Base-by-base conservation (phyloP, 2,888 invertebrate genomes). In the Sinohyriopsis cumingii region DNA sequence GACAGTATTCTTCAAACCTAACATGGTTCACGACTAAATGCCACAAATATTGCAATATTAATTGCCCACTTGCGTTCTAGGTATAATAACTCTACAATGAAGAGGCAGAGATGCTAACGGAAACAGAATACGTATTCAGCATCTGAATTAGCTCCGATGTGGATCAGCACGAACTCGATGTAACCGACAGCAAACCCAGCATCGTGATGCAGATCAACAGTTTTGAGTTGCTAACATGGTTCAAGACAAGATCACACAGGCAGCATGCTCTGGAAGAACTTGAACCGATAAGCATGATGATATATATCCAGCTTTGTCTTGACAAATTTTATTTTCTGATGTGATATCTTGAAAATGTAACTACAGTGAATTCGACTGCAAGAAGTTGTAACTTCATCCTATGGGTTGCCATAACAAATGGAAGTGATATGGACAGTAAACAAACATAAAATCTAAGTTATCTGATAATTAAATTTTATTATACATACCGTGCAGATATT, bases 21-120 rank as follows among this genome's bases (percentile, higher is more conserved):
- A 15, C 59, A 77, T 57, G 81, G 81, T 20, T 77, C 65, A 0
- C 65, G 81, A 5, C 9, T 55, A 33, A 74, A 76, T 66, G 71
- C 78, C 2, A 63, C 75, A 55, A 81, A 74, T 79, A 87, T 71
- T 65, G 81, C 75, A 1, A 77, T 83, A 53, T 75, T 80, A 0
- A 85, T 89, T 19, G 78, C 82, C 2, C 77, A 81, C 45, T 79
- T 79, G n/a, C 71, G 75, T 12, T 81, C 81, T 5, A 71, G 71
- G 55, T 68, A 77, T 57, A 73, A 74, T 28, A 67, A 68, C 22
- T 60, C 55, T 3, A 81, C 81, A 15, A 69, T 69, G 22, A 28
- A 57, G 78, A 79, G 28, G 79, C 81, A 15, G 25, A 63, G 1
- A 62, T 59, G 1, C 67, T 81, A 9, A 76, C 78, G 22, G 54